A percentile compares a stretch with the other conserved stretches of the same genome.
phyloP scores from a whole-genome alignment of 2,113 vertebrate genomes.

The Oreocharis arfaki region DNA sequence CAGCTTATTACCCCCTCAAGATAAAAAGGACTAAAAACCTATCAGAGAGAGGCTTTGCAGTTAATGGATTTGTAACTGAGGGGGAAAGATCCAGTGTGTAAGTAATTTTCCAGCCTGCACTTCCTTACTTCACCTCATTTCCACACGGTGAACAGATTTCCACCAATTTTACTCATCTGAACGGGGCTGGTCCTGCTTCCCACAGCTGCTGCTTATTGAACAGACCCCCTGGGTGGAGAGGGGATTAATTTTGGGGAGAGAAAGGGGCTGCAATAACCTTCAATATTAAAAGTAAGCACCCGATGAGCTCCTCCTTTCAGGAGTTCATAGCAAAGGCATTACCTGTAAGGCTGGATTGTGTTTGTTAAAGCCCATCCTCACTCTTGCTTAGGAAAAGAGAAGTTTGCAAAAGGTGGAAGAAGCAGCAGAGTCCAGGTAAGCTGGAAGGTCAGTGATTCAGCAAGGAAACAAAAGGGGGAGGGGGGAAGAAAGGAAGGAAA shows the following conservation, averaged over 20 bases:
- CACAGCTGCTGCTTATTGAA: neutral
- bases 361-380: constrained; percentile 38
- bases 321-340: neutral
- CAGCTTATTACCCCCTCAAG: constrained; percentile 8
- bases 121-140: neutral
- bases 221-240: neutral
- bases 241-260: neutral
- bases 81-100: neutral
- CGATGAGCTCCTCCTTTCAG: neutral
- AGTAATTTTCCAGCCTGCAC: neutral
- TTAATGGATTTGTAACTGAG: constrained; percentile 2
- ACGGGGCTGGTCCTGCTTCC: neutral
- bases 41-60: neutral
- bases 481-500: neutral
- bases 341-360: constrained; percentile 51
- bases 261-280: neutral
- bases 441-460: constrained; percentile 38
- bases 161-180: neutral
- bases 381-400: constrained; percentile 58
- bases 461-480: neutral
- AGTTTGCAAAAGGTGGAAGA: constrained; percentile 47
- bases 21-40: neutral
- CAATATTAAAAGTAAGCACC: neutral
- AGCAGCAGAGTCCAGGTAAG: constrained; percentile 55
- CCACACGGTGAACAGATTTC: neutral